phyloP scores from a whole-genome alignment of 2,797 vertebrate genomes.

The Sternarchorhynchus goeldii region DNA sequence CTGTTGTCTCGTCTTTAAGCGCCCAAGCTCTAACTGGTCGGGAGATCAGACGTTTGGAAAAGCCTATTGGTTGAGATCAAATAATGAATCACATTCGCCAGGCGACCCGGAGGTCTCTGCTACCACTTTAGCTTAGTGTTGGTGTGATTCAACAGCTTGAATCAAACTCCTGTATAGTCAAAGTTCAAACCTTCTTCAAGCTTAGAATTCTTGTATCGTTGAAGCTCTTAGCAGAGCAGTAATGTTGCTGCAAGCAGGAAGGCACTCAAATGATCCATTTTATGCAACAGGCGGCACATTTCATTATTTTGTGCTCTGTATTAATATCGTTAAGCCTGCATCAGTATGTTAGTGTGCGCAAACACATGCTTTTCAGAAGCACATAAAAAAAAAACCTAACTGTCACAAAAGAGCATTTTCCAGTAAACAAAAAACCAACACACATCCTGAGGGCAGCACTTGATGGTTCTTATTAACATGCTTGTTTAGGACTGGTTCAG shows the following conservation, averaged over 20 bases:
- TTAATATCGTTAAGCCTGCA: too few relatives aligned
- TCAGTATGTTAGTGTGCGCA: too few relatives aligned
- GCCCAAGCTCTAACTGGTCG: constrained; percentile 12
- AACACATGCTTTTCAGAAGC: too few relatives aligned
- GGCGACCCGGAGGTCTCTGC: not conserved
- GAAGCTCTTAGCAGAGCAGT: too few relatives aligned
- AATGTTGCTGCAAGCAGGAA: too few relatives aligned
- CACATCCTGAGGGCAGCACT: not conserved
- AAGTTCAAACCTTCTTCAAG: too few relatives aligned
- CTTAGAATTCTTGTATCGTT: too few relatives aligned
- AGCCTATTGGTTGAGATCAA: constrained; percentile 19
- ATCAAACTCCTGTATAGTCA: not conserved
- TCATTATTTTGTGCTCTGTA: too few relatives aligned
- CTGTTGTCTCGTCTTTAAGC: constrained; percentile 13
- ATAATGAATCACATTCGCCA: constrained; percentile 19
- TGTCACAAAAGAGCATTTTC: not conserved
- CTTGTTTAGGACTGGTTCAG: not conserved
- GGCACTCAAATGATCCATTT: too few relatives aligned
- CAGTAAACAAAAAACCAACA: too few relatives aligned
- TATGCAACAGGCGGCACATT: too few relatives aligned
- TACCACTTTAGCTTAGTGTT: constrained; percentile 7
- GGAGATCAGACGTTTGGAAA: not conserved
- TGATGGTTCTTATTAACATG: not conserved
- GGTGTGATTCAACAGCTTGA: constrained; percentile 7
- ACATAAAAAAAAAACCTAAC: not conserved